phyloP scores from a whole-genome alignment of 2,888 invertebrate species.

The Dryocosmus kuriphilus region DNA sequence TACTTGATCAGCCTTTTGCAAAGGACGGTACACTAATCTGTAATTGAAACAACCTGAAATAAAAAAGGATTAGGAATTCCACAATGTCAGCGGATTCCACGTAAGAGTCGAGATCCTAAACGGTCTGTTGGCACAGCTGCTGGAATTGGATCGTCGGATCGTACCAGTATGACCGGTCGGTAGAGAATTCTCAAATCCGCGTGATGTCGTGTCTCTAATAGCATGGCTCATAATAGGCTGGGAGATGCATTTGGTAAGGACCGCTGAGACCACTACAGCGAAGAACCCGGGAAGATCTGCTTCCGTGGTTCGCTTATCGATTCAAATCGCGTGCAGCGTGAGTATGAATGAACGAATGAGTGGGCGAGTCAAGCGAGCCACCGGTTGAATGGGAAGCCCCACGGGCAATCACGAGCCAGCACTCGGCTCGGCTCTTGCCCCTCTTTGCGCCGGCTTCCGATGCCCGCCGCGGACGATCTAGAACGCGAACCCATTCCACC shows the following conservation, averaged over 20 bases:
- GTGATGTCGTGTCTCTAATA: constrained; percentile 8
- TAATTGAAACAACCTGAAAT: neutral
- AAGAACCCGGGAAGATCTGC: constrained; percentile 24
- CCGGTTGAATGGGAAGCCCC: constrained; percentile 74
- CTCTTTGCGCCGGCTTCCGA: constrained; percentile 49
- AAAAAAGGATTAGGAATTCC: neutral
- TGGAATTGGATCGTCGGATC: neutral
- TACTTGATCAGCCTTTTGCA: too few relatives aligned
- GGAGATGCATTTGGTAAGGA: neutral
- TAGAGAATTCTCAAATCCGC: neutral
- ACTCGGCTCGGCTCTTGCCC: constrained; percentile 49
- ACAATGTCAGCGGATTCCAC: neutral
- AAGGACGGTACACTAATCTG: neutral
- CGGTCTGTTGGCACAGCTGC: neutral
- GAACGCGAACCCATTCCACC: constrained; percentile 38
- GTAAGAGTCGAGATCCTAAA: neutral
- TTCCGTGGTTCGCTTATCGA: constrained; percentile 71
- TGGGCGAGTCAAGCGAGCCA: constrained; percentile 72
- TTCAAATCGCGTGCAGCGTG: constrained; percentile 74
- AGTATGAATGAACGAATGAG: constrained; percentile 76
- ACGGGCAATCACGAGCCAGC: constrained; percentile 66
- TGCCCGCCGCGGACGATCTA: constrained; percentile 41
- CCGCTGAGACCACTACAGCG: neutral
- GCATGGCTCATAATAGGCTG: neutral
- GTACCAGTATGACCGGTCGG: constrained; percentile 4